Percentiles rank a stretch among this genome's conserved stretches.
Evolutionary conservation across 1,140 invertebrate genomes (phyloP).

Genomic region (Zaprionus capensis): DNA sequence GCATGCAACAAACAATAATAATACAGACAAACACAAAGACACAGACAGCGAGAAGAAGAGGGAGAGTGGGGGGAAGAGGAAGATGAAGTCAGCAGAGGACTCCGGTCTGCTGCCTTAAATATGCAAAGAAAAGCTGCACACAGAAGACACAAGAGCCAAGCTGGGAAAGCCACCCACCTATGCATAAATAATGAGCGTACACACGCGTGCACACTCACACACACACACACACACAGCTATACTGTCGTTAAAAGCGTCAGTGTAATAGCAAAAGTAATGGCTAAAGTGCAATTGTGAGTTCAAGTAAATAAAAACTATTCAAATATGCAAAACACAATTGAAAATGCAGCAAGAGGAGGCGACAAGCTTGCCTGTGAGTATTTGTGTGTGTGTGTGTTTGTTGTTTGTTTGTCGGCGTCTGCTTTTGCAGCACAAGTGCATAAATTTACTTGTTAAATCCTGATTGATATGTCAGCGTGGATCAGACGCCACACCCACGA

Average conservation of each 20-base stretch:
- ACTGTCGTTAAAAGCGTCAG: constrained; percentile 74
- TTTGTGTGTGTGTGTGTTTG: constrained; percentile 16
- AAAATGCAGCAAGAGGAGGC: constrained; percentile 63
- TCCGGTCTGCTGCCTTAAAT: constrained; percentile 48
- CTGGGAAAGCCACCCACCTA: constrained; percentile 63
- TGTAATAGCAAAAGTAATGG: constrained; percentile 82
- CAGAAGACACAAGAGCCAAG: constrained; percentile 46
- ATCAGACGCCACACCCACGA: constrained; percentile 23
- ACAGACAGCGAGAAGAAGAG: background rate
- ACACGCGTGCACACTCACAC: constrained; percentile 12
- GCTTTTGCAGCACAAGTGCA: constrained; percentile 63
- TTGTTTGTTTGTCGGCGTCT: constrained; percentile 10
- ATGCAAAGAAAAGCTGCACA: constrained; percentile 69
- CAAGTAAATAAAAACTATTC: constrained; percentile 83
- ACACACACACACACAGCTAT: constrained; percentile 1
- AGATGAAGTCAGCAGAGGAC: background rate
- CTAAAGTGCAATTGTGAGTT: constrained; percentile 83
- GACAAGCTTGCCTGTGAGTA: background rate
- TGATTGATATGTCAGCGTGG: constrained; percentile 74
- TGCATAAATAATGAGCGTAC: constrained; percentile 77
- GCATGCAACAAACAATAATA: constrained; percentile 66
- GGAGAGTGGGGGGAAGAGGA: background rate
- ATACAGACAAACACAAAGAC: constrained; percentile 30
- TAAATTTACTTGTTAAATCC: constrained; percentile 80
- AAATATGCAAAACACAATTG: constrained; percentile 81